phyloP scores from a whole-genome alignment of 2,888 invertebrate genomes.

The Pegoplata infirma region DNA sequence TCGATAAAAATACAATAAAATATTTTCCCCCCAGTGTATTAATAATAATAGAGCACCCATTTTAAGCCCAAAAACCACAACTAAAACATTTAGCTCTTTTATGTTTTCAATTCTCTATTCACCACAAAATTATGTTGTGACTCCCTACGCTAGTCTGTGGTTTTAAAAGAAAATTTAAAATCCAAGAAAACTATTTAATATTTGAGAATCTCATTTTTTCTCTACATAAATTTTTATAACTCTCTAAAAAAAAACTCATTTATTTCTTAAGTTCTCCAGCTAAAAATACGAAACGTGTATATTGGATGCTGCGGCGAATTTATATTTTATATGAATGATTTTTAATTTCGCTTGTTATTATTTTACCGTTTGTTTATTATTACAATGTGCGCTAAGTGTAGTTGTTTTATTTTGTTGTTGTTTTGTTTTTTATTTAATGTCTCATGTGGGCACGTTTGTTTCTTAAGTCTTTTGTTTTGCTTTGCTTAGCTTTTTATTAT shows the following conservation, averaged over 20 bases:
- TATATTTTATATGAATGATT: no score
- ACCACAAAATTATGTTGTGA: constrained; percentile 37
- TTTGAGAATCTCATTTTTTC: not conserved
- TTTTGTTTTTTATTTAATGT: not conserved
- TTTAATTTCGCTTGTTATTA: constrained; percentile 32
- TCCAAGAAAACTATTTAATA: constrained; percentile 39
- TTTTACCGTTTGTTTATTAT: constrained; percentile 46
- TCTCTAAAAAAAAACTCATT: no score
- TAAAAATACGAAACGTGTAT: no score
- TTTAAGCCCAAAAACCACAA: no score
- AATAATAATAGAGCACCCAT: not conserved
- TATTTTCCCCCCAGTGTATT: not conserved
- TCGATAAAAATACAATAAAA: no score
- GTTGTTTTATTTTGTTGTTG: constrained; percentile 6
- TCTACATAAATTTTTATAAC: no score
- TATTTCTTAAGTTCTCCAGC: no score
- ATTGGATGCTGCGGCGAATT: constrained; percentile 54
- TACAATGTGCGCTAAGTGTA: constrained; percentile 15
- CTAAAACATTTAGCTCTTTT: not conserved
- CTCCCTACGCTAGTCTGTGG: not conserved
- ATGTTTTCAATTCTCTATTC: constrained; percentile 8
- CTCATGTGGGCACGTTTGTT: constrained; percentile 42
- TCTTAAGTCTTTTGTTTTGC: constrained; percentile 50
- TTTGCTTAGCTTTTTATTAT: not conserved
- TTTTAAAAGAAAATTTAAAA: constrained; percentile 44